Base-by-base conservation (phyloP, 2,888 invertebrate species). In the Dryadula phaetusa region DNA sequence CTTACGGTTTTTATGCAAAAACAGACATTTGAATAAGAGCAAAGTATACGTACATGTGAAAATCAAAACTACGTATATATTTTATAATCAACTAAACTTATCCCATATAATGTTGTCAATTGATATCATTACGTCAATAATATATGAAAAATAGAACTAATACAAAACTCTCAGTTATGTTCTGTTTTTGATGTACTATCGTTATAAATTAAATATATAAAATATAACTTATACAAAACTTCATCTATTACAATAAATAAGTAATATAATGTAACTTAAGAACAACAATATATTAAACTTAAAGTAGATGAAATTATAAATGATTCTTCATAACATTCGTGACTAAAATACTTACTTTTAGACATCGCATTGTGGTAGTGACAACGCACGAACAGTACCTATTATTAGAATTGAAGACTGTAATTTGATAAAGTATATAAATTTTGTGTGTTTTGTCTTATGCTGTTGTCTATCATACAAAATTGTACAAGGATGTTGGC, bases 401-500 rank as follows among this genome's bases (percentile, higher is more conserved):
- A 56, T 64, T 64, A 64, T 56, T 56, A 56, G 64, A 34, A 54
- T 46, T 46, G 54, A 64, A 64, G 56, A 58, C 64, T 49, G 58
- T 65, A 49, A 65, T 65, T 60, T 60, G 60, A 65, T 65, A 65
- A 65, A 58, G 58, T 65, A 60, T 65, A 65, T 65, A 65, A 65
- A 67, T 67, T 67, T 49, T 47, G 42, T 63, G 56, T 66, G 52
- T 69, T 63, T 63, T 63, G 69, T 66, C 25, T 52, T 28, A n/a
- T 16, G 54, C 61, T 37, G 53, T 61, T 61, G 66, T 64, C 53
- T 25, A 22, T 56, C 47, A 28, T 28, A 42, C 40, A 16, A 62
- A 64, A 62, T 37, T 53, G 58, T 37, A 47, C 47, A 69, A 71
- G 69, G 70, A 71, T 66, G 66, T 67, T 42, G 64, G 42, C 49